phyloP scores from a whole-genome alignment of 2,113 vertebrate species.

The Dicentrarchus labrax region DNA sequence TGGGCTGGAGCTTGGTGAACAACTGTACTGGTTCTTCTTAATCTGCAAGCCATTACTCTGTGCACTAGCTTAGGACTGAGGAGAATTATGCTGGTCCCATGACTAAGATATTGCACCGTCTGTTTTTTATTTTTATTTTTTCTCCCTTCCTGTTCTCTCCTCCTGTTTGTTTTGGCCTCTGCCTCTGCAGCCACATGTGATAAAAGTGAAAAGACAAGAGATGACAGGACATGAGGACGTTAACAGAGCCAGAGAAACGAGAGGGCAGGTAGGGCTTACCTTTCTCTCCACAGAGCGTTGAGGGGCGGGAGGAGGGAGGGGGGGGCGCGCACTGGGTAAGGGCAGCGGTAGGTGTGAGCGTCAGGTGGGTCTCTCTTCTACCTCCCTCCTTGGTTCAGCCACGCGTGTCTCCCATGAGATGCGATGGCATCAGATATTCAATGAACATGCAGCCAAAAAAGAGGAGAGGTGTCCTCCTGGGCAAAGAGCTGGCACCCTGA shows the following conservation, averaged over 20 bases:
- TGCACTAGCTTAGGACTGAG: slow-evolving; percentile 59
- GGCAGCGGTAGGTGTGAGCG: slow-evolving; percentile 69
- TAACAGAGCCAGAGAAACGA: slow-evolving; percentile 13
- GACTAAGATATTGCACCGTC: slow-evolving; percentile 79
- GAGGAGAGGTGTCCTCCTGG: slow-evolving; percentile 54
- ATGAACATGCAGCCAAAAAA: slow-evolving; percentile 70
- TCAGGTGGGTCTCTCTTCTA: slow-evolving; percentile 79
- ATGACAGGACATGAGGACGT: slow-evolving; percentile 60
- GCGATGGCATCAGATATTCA: slow-evolving; percentile 73
- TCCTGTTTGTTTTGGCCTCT: slow-evolving; percentile 72
- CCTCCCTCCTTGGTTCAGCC: slow-evolving; percentile 81
- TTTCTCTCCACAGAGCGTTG: slow-evolving; percentile 64
- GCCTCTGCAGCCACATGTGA: slow-evolving; percentile 68
- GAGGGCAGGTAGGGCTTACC: slow-evolving; percentile 72
- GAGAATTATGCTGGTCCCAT: slow-evolving; percentile 83
- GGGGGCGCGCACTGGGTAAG: slow-evolving; percentile 31
- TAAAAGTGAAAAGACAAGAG: slow-evolving; percentile 66
- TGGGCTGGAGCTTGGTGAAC: slow-evolving; percentile 31
- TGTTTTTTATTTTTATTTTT: slow-evolving; percentile 69
- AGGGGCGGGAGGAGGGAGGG: slow-evolving; percentile 16
- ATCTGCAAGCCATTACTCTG: slow-evolving; percentile 71
- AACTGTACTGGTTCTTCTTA: slow-evolving; percentile 59
- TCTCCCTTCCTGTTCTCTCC: slow-evolving; percentile 59
- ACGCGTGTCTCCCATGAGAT: slow-evolving; percentile 77
- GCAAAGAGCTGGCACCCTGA: slow-evolving; percentile 62